Percentiles rank a stretch among this genome's conserved stretches.
Evolutionary conservation across 2,113 vertebrate genomes (phyloP).

Genomic region (Aptenodytes forsteri): DNA sequence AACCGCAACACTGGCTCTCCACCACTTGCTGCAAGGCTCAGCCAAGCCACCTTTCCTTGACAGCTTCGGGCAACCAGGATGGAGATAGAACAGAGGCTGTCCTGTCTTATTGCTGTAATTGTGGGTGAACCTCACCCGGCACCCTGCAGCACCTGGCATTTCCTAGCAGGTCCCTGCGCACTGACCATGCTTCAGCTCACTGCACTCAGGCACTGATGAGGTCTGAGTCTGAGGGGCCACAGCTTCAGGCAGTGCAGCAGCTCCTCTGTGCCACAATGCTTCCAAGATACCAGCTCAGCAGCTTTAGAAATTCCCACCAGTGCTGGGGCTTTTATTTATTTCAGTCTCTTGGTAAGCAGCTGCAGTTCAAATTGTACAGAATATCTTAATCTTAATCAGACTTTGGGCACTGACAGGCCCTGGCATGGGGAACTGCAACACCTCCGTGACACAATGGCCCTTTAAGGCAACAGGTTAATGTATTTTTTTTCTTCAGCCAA

Average conservation of each 20-base stretch:
- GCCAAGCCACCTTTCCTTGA: neutral
- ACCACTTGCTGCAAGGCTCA: neutral
- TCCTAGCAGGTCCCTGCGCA: neutral
- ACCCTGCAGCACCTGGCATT: neutral
- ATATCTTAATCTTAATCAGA: neutral
- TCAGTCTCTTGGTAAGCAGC: neutral
- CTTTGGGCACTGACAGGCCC: neutral
- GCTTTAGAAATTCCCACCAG: neutral
- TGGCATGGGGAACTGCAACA: neutral
- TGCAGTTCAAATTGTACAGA: neutral
- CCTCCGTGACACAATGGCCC: neutral
- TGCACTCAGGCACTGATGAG: neutral
- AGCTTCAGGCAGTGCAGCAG: neutral
- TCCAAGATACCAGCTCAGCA: neutral
- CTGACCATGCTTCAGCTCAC: accelerated
- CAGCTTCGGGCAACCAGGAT: neutral
- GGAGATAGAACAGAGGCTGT: neutral
- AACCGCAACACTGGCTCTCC: neutral
- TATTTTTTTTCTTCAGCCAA: neutral
- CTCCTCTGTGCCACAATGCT: neutral
- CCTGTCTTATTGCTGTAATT: neutral
- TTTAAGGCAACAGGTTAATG: neutral
- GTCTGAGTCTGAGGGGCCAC: neutral
- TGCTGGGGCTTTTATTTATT: neutral
- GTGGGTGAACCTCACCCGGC: neutral